Percentiles rank a stretch among this genome's conserved stretches.
Evolutionary conservation across 2,797 vertebrate species (phyloP).

Genomic region (Dallia pectoralis): DNA sequence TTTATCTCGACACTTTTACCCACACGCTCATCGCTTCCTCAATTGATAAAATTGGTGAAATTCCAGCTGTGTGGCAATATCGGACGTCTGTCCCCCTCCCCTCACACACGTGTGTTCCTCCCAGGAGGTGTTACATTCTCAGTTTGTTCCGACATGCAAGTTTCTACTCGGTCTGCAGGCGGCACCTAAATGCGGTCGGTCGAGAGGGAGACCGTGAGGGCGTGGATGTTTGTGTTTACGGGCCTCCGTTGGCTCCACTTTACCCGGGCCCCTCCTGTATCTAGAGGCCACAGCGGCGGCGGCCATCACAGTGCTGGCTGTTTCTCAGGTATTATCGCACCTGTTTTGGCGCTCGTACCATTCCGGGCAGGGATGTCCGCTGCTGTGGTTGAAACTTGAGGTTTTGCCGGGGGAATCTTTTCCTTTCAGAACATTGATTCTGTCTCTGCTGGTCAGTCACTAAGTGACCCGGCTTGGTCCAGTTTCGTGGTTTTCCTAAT

Average conservation of each 20-base stretch:
- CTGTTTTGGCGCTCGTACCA: not conserved
- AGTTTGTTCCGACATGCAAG: conserved; percentile 59
- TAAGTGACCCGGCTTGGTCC: conserved; percentile 20
- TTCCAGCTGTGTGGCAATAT: conserved; percentile 54
- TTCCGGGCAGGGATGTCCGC: not conserved
- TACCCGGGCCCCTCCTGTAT: not conserved
- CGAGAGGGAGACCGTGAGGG: conserved; percentile 1
- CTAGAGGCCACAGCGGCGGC: no score
- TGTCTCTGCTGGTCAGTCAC: conserved; percentile 16
- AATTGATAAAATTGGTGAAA: conserved; percentile 58
- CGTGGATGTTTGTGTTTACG: conserved; percentile 10
- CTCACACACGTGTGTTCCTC: conserved; percentile 52
- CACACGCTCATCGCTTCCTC: conserved; percentile 59
- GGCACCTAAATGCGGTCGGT: conserved; percentile 23
- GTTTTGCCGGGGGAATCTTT: conserved; percentile 1
- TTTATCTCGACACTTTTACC: not conserved
- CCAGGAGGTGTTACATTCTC: conserved; percentile 58
- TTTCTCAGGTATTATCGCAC: not conserved
- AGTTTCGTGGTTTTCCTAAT: conserved; percentile 11
- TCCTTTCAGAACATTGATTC: conserved; percentile 15
- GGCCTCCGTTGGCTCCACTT: no score
- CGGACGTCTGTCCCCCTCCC: conserved; percentile 63
- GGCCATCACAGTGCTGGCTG: no score
- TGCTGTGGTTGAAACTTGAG: not conserved
- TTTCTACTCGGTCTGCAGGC: conserved; percentile 47